Conservation (phyloP, 2,113 vertebrate species). For the Pogonocichla stellata region DNA sequence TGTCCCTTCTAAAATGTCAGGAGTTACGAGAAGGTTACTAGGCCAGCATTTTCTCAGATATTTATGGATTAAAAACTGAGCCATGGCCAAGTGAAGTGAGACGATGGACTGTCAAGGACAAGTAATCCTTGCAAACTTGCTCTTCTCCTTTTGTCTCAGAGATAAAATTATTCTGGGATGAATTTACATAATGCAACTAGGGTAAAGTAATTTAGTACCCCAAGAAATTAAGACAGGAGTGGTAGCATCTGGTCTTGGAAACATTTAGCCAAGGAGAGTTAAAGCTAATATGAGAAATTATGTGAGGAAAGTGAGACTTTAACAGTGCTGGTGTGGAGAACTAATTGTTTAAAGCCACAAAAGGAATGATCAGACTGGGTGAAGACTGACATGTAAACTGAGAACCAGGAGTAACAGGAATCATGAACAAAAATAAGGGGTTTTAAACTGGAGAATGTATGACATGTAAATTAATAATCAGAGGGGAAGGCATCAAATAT, state of each 20-base stretch:
- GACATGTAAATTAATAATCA: background rate
- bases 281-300: background rate
- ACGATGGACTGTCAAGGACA: background rate
- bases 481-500: background rate
- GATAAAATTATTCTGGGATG: background rate
- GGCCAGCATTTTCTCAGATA: constrained; percentile 41
- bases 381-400: background rate
- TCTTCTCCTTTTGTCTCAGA: background rate
- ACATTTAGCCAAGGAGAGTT: background rate
- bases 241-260: background rate
- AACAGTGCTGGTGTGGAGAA: background rate
- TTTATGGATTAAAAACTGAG: constrained; percentile 56
- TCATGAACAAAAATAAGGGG: background rate
- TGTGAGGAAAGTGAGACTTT: background rate
- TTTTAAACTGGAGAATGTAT: background rate
- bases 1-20: constrained; percentile 22
- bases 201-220: background rate
- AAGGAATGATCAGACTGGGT: background rate
- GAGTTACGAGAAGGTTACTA: constrained; percentile 34
- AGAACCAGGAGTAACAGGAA: background rate
- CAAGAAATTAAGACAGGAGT: background rate
- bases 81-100: background rate
- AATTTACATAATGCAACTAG: background rate
- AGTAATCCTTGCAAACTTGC: background rate
- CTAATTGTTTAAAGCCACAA: background rate